Conservation (phyloP, 53 echinoderm and acorn worm species). For the Holothuria leucospilota region DNA sequence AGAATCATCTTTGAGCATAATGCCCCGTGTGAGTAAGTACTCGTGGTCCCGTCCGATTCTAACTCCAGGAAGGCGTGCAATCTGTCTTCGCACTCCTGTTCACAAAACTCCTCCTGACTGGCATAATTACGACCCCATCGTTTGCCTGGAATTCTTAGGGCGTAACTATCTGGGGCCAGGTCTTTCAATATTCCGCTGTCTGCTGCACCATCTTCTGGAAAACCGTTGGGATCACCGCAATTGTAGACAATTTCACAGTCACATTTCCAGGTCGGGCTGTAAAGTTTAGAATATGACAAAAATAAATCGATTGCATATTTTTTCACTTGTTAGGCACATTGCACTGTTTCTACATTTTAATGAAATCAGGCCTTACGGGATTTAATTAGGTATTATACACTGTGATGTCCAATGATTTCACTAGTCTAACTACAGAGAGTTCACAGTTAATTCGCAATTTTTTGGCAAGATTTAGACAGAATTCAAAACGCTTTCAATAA, state of each 20-base stretch:
- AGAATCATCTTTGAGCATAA: background rate
- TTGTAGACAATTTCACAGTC: background rate
- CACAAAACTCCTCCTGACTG: background rate
- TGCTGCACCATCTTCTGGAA: background rate
- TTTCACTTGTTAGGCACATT: too few species aligned
- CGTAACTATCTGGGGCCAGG: background rate
- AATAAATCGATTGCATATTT: too few species aligned
- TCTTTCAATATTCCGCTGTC: constrained; percentile 2
- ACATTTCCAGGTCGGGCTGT: constrained; percentile 13
- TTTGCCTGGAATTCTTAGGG: constrained; percentile 34
- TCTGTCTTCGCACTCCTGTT: background rate
- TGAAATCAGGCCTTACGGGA: too few species aligned
- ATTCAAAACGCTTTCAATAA: too few species aligned
- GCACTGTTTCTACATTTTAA: too few species aligned
- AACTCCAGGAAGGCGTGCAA: constrained; percentile 19
- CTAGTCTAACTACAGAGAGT: too few species aligned
- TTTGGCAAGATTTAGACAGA: too few species aligned
- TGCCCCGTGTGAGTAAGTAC: background rate
- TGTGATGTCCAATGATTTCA: too few species aligned
- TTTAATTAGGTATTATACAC: too few species aligned
- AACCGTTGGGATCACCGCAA: background rate
- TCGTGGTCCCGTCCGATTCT: background rate
- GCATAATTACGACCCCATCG: constrained; percentile 7
- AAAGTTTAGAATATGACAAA: too few species aligned
- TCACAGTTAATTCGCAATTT: too few species aligned